Conservation (phyloP, 2,113 vertebrate genomes). For the Anas platyrhynchos region DNA sequence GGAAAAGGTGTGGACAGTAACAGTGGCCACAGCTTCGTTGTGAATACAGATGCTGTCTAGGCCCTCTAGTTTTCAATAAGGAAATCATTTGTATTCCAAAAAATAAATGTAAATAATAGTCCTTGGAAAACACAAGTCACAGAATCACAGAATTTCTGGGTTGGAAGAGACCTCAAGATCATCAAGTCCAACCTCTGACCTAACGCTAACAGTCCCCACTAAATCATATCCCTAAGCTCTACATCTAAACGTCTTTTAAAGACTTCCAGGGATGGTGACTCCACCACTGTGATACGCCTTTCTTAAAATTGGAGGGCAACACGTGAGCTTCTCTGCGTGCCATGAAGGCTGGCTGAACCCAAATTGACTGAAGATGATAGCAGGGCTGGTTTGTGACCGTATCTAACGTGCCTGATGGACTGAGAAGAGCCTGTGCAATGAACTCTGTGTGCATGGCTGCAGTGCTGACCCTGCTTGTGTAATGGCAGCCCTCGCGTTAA, state of each 20-base stretch:
- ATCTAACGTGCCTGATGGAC: background rate
- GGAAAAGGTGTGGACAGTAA: background rate
- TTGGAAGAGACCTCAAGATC: too few relatives aligned
- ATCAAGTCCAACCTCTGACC: too few relatives aligned
- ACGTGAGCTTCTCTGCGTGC: background rate
- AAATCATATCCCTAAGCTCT: too few relatives aligned
- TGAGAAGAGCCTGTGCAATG: background rate
- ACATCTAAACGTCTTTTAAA: too few relatives aligned
- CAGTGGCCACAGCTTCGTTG: background rate
- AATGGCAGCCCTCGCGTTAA: accelerated
- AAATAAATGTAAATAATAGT: background rate
- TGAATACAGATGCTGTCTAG: background rate
- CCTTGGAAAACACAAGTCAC: background rate
- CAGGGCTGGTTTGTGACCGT: background rate
- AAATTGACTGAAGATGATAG: background rate
- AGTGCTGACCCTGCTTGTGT: background rate
- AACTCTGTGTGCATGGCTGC: background rate
- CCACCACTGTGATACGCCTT: background rate
- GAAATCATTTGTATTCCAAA: background rate
- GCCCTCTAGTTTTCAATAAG: background rate
- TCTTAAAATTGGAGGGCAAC: background rate
- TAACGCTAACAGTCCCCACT: too few relatives aligned
- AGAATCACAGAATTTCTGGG: too few relatives aligned
- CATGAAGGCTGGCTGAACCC: background rate
- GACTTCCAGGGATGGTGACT: too few relatives aligned